Percentiles rank a stretch among this genome's conserved stretches.
Evolutionary conservation across 2,113 vertebrate genomes (phyloP).

Genomic region (Mungos mungo): DNA sequence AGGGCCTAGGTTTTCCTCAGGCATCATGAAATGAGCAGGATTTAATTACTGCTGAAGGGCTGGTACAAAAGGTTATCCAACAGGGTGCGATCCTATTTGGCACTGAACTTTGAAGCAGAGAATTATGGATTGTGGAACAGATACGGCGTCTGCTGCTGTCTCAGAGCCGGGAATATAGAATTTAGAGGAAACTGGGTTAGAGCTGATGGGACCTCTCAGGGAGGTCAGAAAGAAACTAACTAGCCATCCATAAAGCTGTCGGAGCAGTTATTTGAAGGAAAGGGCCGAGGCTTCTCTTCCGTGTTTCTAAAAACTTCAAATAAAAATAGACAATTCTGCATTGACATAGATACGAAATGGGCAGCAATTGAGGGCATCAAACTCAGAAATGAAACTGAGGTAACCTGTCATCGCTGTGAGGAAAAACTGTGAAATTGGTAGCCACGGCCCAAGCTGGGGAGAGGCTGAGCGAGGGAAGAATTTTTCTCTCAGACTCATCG

Average conservation of each 20-base stretch:
- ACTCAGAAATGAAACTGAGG: slow-evolving; percentile 59
- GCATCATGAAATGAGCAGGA: slow-evolving; percentile 67
- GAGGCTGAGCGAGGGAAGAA: background rate
- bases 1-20: slow-evolving; percentile 74
- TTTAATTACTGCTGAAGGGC: slow-evolving; percentile 86
- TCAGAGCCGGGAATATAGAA: slow-evolving; percentile 65
- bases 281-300: slow-evolving; percentile 37
- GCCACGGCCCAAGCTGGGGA: background rate
- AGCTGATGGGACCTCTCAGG: slow-evolving; percentile 73
- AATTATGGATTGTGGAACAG: slow-evolving; percentile 79
- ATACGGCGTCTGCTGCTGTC: slow-evolving; percentile 67
- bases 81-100: slow-evolving; percentile 81
- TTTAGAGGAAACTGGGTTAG: slow-evolving; percentile 75
- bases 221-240: slow-evolving; percentile 73
- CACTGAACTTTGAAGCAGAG: slow-evolving; percentile 81
- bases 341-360: slow-evolving; percentile 66
- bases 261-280: slow-evolving; percentile 59
- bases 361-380: slow-evolving; percentile 63
- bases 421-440: slow-evolving; percentile 52
- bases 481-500: background rate
- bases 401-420: slow-evolving; percentile 54
- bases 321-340: slow-evolving; percentile 74
- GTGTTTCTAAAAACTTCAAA: slow-evolving; percentile 63
- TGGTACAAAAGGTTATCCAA: slow-evolving; percentile 84
- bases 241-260: slow-evolving; percentile 67